Percentiles rank a stretch among this genome's conserved stretches.
Evolutionary conservation across 1,140 invertebrate genomes (phyloP).

Genomic region (Bilobella aurantiaca): DNA sequence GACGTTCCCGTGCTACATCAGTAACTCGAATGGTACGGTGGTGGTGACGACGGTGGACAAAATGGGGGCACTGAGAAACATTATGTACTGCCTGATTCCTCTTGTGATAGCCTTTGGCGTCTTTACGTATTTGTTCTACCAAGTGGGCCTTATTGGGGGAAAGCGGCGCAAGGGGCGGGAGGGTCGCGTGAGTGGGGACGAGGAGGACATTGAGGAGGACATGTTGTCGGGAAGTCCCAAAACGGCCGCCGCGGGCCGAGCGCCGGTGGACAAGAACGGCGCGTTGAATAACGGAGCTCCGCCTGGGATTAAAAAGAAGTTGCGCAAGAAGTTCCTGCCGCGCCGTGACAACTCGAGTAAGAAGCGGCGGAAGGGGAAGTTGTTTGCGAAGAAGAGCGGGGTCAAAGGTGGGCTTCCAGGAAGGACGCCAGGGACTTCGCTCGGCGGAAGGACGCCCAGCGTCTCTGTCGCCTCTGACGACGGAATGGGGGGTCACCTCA

Average conservation of each 20-base stretch:
- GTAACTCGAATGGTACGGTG: constrained; percentile 24
- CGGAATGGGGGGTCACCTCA: constrained; percentile 7
- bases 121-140: constrained; percentile 35
- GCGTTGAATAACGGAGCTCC: constrained; percentile 21
- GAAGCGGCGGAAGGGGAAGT: constrained; percentile 27
- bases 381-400: constrained; percentile 31
- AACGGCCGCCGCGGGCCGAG: background rate
- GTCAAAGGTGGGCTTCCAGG: background rate
- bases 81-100: constrained; percentile 34
- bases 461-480: constrained; percentile 18
- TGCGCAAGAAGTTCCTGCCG: constrained; percentile 32
- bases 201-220: background rate
- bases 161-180: constrained; percentile 2
- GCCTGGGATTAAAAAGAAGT: constrained; percentile 27
- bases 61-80: constrained; percentile 30
- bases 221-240: background rate
- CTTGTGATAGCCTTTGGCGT: constrained; percentile 32
- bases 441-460: constrained; percentile 21
- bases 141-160: constrained; percentile 33
- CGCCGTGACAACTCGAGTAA: constrained; percentile 27
- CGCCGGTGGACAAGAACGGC: constrained; percentile 14
- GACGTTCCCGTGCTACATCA: constrained; percentile 34
- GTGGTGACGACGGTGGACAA: constrained; percentile 35
- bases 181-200: too few species aligned
- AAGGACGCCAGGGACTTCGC: background rate